Base-by-base conservation (phyloP, 2,113 vertebrate species). In the Microtus oregoni region DNA sequence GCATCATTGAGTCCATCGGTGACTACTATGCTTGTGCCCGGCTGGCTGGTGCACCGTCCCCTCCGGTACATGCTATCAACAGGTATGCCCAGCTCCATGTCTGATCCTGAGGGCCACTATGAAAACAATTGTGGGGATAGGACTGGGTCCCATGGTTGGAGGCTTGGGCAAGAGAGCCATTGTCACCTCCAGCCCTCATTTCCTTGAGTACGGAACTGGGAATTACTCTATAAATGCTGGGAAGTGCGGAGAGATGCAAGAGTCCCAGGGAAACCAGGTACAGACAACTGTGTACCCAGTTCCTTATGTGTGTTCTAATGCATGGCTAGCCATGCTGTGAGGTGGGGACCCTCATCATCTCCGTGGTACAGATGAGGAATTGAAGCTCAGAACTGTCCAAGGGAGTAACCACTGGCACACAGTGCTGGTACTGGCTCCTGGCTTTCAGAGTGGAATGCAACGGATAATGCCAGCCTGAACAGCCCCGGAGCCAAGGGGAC, bases 1-100 rank as follows among this genome's bases (percentile, higher is more conserved):
- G 99, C 67, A 99, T 99, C 67, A 98, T 99, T 2, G 99, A 99
- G 97, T 99, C 99, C 28, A 99, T 99, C 0, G 99, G 99, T 17
- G 99, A 99, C 97, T 99, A 99, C 94, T 99, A 99, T 19, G 99
- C 99, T 12, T 99, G 99, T 20, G 99, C 99, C 58, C 99, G 99
- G 61, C 98, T 99, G 90, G 99, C 99, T 0, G 99, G 99, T 61
- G 99, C 99, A 3, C 98, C 99, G 0, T 98, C 99, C 0, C 99
- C 99, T 94, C 99, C 99, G 0, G 98, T 99, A 76, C 99, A 99
- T 0, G 99, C 99, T 92, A 99, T 99, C 96, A 99, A 99, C 98
- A 99, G 99, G 99, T 99, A 91, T 0, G 91, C 58, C 92, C 50
- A 32, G 44, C 50, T 26, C 63, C 3, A 0, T 12, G 11, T 55